Conservation (phyloP, 2,113 vertebrate species). For the Centropristis striata region DNA sequence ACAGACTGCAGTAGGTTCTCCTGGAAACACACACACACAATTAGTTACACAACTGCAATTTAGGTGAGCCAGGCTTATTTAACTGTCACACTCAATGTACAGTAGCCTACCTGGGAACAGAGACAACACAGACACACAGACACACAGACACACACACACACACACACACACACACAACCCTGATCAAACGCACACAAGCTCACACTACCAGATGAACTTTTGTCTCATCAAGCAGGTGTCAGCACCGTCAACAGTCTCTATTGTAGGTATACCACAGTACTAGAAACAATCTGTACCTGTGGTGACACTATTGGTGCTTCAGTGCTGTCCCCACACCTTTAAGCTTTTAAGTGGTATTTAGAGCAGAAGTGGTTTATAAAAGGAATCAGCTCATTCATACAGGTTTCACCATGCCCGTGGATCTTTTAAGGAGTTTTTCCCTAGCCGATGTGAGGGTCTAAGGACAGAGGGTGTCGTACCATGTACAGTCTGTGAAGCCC, state of each 20-base stretch:
- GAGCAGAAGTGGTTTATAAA: background rate
- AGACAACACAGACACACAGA: background rate
- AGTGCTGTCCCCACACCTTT: background rate
- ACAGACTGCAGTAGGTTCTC: conserved; percentile 97
- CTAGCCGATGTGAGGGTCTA: too few species aligned
- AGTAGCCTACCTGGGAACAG: background rate
- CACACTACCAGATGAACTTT: background rate
- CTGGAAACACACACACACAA: conserved; percentile 69
- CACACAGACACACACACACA: conserved; percentile 7
- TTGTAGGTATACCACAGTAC: background rate
- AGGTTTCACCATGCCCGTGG: background rate
- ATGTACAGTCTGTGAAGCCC: too few species aligned
- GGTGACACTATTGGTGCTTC: background rate
- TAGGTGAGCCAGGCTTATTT: conserved; percentile 24
- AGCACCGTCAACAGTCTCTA: background rate
- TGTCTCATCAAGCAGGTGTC: background rate
- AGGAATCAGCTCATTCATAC: background rate
- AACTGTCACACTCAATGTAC: conserved; percentile 6
- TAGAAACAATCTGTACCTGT: background rate
- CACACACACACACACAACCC: background rate
- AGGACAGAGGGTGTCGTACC: too few species aligned
- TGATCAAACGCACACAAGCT: background rate
- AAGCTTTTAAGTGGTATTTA: background rate
- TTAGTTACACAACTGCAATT: conserved; percentile 25
- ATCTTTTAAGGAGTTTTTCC: too few species aligned